Conservation (phyloP, 2,888 invertebrate genomes). For the Pimpla rufipes region DNA sequence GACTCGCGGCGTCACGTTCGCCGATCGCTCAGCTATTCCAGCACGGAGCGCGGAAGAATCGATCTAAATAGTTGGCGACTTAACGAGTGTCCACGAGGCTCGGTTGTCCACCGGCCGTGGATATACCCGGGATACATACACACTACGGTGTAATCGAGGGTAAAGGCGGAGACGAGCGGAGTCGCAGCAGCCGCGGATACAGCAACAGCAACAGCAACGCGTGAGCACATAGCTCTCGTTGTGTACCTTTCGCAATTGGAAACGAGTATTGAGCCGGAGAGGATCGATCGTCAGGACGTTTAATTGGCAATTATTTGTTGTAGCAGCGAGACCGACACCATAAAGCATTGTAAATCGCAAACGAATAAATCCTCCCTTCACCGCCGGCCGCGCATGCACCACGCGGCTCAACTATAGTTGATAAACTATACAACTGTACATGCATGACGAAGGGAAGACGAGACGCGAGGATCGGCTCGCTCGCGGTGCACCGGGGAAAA, state of each 20-base stretch:
- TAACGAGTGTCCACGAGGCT: conserved; percentile 64
- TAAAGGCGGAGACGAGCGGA: conserved; percentile 66
- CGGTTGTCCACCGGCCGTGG: conserved; percentile 24
- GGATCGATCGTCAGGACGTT: conserved; percentile 78
- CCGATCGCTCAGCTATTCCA: conserved; percentile 19
- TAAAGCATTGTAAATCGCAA: conserved; percentile 81
- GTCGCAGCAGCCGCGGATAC: not conserved
- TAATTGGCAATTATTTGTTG: conserved; percentile 83
- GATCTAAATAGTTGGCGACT: conserved; percentile 68
- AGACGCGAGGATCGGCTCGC: conserved; percentile 47
- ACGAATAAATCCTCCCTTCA: conserved; percentile 80
- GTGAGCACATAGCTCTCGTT: conserved; percentile 67
- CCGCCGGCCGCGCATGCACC: conserved; percentile 44
- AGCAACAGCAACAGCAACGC: conserved; percentile 22
- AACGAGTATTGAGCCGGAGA: conserved; percentile 71
- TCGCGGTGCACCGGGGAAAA: conserved; percentile 35
- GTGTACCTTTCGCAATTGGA: conserved; percentile 71
- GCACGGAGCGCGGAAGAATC: conserved; percentile 62
- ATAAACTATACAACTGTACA: conserved; percentile 42
- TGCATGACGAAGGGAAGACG: conserved; percentile 49
- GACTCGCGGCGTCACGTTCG: conserved; percentile 59
- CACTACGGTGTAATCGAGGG: conserved; percentile 62
- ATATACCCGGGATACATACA: conserved; percentile 27
- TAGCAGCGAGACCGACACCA: conserved; percentile 79
- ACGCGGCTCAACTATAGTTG: conserved; percentile 48